These are phyloP conservation scores for Lateolabrax maculatus DNA, from an alignment of 2,797 vertebrate species.

Conservation along the genomic window DNA sequence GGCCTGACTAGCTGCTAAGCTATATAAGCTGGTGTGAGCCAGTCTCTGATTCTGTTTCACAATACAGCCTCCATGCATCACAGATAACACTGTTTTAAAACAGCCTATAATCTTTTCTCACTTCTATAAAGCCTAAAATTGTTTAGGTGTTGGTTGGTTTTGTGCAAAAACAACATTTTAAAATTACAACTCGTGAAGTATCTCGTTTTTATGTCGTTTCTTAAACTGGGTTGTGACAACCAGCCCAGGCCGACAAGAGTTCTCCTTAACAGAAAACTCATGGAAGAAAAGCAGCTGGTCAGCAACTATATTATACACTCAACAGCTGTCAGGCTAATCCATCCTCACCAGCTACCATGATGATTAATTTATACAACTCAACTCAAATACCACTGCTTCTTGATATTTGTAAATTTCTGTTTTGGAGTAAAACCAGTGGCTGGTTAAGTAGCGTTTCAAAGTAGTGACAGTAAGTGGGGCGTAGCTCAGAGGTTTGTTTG, in stretches of 20 bases:
- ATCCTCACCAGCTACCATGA: constrained; percentile 32
- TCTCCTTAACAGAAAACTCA: constrained; percentile 32
- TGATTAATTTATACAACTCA: constrained; percentile 52
- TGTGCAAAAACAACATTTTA: background rate
- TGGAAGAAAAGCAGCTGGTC: constrained; percentile 50
- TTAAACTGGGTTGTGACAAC: background rate
- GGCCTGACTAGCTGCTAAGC: constrained; percentile 23
- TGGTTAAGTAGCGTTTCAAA: constrained; percentile 5
- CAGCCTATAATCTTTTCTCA: background rate
- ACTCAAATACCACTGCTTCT: constrained; percentile 25
- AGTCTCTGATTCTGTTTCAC: background rate
- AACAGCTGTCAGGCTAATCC: constrained; percentile 55
- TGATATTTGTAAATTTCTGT: constrained; percentile 6
- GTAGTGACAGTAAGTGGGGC: background rate
- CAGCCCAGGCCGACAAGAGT: background rate
- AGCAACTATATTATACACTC: constrained; percentile 32
- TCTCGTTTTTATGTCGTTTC: background rate
- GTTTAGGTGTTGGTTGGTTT: background rate
- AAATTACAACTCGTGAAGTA: background rate
- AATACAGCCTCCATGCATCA: constrained; percentile 2
- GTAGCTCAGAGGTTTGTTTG: constrained; percentile 26
- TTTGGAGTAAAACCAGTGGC: constrained; percentile 9
- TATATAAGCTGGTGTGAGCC: constrained; percentile 19
- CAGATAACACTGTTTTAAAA: background rate
- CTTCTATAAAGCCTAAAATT: too few species aligned